phyloP scores from a whole-genome alignment of 2,113 vertebrate genomes.

The Columba janthina region DNA sequence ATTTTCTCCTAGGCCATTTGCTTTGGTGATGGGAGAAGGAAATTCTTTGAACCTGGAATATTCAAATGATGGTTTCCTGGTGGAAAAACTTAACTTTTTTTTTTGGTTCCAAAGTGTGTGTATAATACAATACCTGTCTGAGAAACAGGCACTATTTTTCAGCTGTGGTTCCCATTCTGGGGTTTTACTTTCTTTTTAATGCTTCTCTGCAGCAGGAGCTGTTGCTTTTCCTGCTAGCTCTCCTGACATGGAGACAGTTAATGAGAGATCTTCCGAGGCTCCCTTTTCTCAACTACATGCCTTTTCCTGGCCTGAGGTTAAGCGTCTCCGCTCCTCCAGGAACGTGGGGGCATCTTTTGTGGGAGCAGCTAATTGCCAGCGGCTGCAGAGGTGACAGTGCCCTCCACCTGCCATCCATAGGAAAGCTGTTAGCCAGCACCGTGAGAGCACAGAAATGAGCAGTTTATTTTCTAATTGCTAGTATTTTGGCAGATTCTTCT shows the following conservation, averaged over 20 bases:
- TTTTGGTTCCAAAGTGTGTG: accelerated
- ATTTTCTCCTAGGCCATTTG: neutral
- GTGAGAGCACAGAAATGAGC: neutral
- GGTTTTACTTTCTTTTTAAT: neutral
- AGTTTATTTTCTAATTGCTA: neutral
- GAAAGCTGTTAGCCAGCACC: neutral
- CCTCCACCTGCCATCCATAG: neutral
- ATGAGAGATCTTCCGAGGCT: neutral
- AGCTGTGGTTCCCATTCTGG: neutral
- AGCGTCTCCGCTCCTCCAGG: neutral
- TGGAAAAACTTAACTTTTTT: neutral
- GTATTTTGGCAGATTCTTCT: neutral
- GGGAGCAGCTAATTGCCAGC: neutral
- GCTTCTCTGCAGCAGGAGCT: neutral
- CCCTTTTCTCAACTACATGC: neutral
- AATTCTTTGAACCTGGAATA: neutral
- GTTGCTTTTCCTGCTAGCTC: neutral
- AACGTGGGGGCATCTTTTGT: neutral
- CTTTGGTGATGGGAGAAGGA: neutral
- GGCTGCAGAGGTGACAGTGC: neutral
- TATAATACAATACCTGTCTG: neutral
- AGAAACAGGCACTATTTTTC: accelerated
- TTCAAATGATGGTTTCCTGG: neutral
- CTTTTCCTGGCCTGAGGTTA: neutral
- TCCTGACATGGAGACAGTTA: neutral